A percentile compares a stretch with the other conserved stretches of the same genome.
These are phyloP conservation scores for Panagrolaimus sp. DNA, from an alignment of 1,140 invertebrate genomes.

Conservation along the genomic window DNA sequence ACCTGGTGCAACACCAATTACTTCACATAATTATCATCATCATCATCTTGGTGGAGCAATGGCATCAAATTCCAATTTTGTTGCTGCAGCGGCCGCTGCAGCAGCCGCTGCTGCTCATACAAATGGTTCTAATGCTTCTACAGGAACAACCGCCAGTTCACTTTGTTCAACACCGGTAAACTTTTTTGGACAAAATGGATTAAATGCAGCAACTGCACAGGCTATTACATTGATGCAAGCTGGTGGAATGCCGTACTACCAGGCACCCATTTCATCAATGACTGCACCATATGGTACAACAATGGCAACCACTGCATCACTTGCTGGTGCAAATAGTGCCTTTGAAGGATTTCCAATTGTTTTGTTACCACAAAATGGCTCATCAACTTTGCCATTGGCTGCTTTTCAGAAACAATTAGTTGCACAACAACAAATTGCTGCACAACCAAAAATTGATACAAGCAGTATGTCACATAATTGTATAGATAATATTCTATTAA, in stretches of 20 bases:
- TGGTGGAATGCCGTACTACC: background rate
- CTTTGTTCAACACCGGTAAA: conserved; percentile 18
- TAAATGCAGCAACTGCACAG: no score
- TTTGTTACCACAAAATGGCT: conserved; percentile 9
- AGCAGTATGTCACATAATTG: conserved; percentile 34
- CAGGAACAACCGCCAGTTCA: conserved; percentile 9
- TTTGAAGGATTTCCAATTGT: conserved; percentile 13
- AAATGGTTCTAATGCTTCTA: conserved; percentile 10
- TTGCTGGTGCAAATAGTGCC: background rate
- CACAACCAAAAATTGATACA: conserved; percentile 33
- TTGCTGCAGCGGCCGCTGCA: conserved; percentile 5
- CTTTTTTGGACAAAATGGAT: background rate
- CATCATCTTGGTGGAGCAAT: background rate
- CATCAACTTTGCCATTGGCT: background rate
- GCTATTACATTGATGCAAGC: conserved; percentile 7
- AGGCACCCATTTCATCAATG: background rate
- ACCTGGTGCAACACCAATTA: conserved; percentile 1
- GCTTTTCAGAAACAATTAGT: conserved; percentile 3
- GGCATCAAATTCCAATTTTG: background rate
- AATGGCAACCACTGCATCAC: background rate
- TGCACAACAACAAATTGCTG: conserved; percentile 21
- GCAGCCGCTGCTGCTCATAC: background rate
- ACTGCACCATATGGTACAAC: conserved; percentile 14
- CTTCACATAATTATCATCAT: background rate
- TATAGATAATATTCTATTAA: background rate